Base-by-base conservation (phyloP, 2,797 vertebrate genomes). In the Emydoidea blandingii region DNA sequence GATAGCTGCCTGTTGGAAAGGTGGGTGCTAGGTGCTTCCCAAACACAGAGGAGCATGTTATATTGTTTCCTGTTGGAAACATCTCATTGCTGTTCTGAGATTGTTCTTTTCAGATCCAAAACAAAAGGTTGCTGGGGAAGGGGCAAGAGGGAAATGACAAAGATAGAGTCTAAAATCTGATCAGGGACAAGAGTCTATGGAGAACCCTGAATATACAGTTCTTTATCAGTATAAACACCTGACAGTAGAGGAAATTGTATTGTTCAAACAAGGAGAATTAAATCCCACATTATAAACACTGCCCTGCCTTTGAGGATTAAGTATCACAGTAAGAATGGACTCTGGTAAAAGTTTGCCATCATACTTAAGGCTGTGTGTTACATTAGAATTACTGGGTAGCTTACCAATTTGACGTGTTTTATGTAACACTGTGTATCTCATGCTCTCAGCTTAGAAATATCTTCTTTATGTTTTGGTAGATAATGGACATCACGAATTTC, bases 261-360 rank as follows among this genome's bases (percentile, higher is more conserved):
- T 85, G 79, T 86, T 81, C 27, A 82, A 54, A 76, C 8, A 68
- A 82, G 72, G 91, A 91, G 81, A 27, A 34, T 82, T 86, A 92
- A 93, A 89, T 84, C 21, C 5, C 18, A 83, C 31, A 92, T 85
- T 84, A 80, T 92, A 93, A 83, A 27, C 37, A 2, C 50, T 68
- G 18, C 15, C 16, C 18, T 54, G 44, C 6, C 79, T 94, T 86
- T 88, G 41, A 1, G 0, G 21, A 82, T 25, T 87, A 52, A 57
- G 5, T 82, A 79, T 82, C 86, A 37, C 12, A 88, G 65, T 25
- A 21, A 83, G 85, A 85, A 50, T 21, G 5, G n/a, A 80, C 41
- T 87, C 88, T 83, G 65, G 95, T 86, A 57, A 78, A 44, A 52
- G 6, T 91, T 94, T 81, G 90, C 94, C 62, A 29, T 87, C 65